Evolutionary conservation across 2,888 invertebrate genomes (phyloP).

Genomic region (Drosophila histrio): DNA sequence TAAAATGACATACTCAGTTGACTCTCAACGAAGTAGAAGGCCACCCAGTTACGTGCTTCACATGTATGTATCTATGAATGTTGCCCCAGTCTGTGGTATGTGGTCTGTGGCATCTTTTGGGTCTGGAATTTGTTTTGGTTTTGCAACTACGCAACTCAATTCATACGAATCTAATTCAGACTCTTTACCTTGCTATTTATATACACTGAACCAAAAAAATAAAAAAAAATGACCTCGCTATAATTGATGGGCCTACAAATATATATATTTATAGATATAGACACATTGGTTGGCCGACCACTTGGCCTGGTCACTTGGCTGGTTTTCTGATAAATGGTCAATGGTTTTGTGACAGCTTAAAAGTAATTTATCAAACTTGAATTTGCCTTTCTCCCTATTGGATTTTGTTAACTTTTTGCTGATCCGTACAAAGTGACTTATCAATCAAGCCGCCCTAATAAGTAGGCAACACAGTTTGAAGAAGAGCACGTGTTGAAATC

Average conservation of each 20-base stretch:
- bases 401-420: neutral
- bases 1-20: slow-evolving; percentile 78
- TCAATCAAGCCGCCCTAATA: slow-evolving; percentile 60
- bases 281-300: slow-evolving; percentile 24
- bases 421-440: slow-evolving; percentile 48
- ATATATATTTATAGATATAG: slow-evolving; percentile 36
- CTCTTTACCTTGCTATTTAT: slow-evolving; percentile 25
- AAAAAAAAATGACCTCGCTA: slow-evolving; percentile 1
- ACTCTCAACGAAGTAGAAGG: slow-evolving; percentile 56
- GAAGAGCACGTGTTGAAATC: neutral
- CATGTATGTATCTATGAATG: slow-evolving; percentile 2
- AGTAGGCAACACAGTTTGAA: slow-evolving; percentile 29
- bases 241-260: slow-evolving; percentile 62
- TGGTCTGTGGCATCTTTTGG: slow-evolving; percentile 30
- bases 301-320: slow-evolving; percentile 24
- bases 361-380: slow-evolving; percentile 70
- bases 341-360: slow-evolving; percentile 63
- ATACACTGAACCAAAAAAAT: neutral
- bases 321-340: slow-evolving; percentile 65
- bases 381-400: slow-evolving; percentile 18
- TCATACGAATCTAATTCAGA: slow-evolving; percentile 36
- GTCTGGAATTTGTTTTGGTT: slow-evolving; percentile 24
- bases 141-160: slow-evolving; percentile 38
- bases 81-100: slow-evolving; percentile 17
- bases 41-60: slow-evolving; percentile 40